Evolutionary conservation across 2,113 vertebrate genomes (phyloP).

Genomic region (Percopsis transmontana): DNA sequence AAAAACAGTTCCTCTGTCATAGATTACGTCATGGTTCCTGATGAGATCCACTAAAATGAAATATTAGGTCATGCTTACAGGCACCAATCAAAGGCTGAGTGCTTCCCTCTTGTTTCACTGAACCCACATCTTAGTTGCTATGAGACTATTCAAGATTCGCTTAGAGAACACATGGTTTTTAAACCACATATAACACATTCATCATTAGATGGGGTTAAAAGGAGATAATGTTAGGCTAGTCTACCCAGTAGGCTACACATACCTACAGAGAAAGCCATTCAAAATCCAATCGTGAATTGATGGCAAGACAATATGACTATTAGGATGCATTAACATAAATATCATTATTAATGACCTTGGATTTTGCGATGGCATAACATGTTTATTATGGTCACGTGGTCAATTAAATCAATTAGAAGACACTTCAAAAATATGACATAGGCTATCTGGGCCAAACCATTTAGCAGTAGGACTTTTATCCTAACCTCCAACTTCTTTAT

Average conservation of each 20-base stretch:
- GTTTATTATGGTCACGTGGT: neutral
- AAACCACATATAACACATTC: constrained; percentile 40
- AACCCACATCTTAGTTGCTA: constrained; percentile 31
- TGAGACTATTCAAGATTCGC: constrained; percentile 34
- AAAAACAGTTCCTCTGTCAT: neutral
- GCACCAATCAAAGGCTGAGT: constrained; percentile 55
- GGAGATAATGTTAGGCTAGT: neutral
- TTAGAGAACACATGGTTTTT: constrained; percentile 5
- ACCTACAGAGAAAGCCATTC: constrained; percentile 21
- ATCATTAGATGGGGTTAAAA: constrained; percentile 35
- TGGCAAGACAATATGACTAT: neutral
- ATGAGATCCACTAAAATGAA: constrained; percentile 59
- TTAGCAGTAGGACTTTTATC: no score
- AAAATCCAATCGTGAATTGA: constrained; percentile 22
- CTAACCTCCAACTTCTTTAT: neutral
- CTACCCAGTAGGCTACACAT: constrained; percentile 1
- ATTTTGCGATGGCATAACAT: constrained; percentile 2
- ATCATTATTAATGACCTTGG: constrained; percentile 43
- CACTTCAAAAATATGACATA: no score
- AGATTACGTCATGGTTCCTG: constrained; percentile 73
- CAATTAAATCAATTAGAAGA: no score
- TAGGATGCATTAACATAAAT: constrained; percentile 18
- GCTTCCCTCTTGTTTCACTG: constrained; percentile 39
- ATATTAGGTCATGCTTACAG: constrained; percentile 67
- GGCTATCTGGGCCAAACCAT: no score